Base-by-base conservation (phyloP, 2,888 invertebrate species). In the Campopleginae sp. region DNA sequence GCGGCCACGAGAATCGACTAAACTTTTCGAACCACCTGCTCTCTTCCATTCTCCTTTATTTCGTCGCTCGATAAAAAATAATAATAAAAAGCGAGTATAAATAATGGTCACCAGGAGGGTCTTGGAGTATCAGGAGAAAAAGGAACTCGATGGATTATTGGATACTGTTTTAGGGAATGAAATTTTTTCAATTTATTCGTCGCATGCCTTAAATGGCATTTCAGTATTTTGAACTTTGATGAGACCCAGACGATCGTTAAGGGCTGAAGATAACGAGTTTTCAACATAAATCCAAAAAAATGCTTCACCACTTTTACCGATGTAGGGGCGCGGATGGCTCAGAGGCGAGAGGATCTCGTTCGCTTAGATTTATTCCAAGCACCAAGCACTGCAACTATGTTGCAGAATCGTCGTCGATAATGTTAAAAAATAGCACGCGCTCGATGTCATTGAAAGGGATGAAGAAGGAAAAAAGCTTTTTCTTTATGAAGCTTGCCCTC, bases 401-500 rank as follows among this genome's bases (percentile, higher is more conserved):
- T 66, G 70, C 44, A 51, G 51, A 33, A 63, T 83, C 31, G 51
- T 83, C 31, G 51, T 76, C 68, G 76, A 80, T 76, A 71, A 71
- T 70, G 70, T 54, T 33, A 3, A 77, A 66, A 85, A 79, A 76
- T 51, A 42, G 44, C 65, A 58, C 71, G 79, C 79, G 31, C 65
- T 71, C 33, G 65, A 66, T 70, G 38, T 82, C 66, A 61, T 58
- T 76, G 77, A 63, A 72, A 61, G 66, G 46, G 79, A 72, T 38
- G 74, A 81, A 75, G 46, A 58, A 17, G 14, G 70, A 65, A 54
- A 66, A 33, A 38, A 63, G 42, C 58, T 65, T 65, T 72, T 51
- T 70, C 71, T 85, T 51, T 71, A 79, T 72, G 66, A 71, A 80
- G 72, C 66, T 76, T 80, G 85, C 82, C 82, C 85, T 48, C 65